Percentiles rank a stretch among this genome's conserved stretches.
Conservation (phyloP, 2,113 vertebrate species). For the Trematomus loennbergii region DNA sequence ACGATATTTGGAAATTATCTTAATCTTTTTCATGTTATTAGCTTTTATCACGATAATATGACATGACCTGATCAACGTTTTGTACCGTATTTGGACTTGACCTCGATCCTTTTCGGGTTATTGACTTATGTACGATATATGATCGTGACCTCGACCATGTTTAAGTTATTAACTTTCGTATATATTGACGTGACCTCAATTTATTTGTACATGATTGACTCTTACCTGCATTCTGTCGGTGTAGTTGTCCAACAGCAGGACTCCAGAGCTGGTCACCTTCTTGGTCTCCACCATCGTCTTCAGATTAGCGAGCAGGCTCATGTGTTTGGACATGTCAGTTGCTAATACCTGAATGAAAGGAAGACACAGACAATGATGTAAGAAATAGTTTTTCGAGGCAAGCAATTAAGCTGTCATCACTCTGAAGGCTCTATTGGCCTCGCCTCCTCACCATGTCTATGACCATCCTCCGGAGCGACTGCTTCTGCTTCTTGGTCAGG, state of each 20-base stretch:
- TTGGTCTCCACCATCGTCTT: slow-evolving; percentile 99
- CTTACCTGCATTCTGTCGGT: slow-evolving; percentile 97
- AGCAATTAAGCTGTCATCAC: neutral
- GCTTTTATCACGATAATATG: too few relatives aligned
- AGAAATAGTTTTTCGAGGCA: neutral
- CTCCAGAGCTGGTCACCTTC: slow-evolving; percentile 98
- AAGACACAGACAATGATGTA: neutral
- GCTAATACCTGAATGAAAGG: slow-evolving; percentile 89
- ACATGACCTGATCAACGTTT: too few relatives aligned
- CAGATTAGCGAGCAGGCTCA: slow-evolving; percentile 95
- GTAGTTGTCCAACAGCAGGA: slow-evolving; percentile 96
- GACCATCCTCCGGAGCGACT: slow-evolving; percentile 96
- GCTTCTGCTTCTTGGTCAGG: slow-evolving; percentile 95
- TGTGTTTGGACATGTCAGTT: slow-evolving; percentile 99
- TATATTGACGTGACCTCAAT: too few relatives aligned
- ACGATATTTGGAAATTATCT: too few relatives aligned
- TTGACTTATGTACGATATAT: too few relatives aligned
- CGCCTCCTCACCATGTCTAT: slow-evolving; percentile 93
- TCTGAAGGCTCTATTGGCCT: neutral
- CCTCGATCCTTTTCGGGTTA: too few relatives aligned
- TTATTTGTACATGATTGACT: neutral
- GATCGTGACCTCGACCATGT: too few relatives aligned
- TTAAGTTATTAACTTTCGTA: too few relatives aligned
- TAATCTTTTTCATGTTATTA: too few relatives aligned
- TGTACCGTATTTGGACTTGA: too few relatives aligned